Evolutionary conservation across 2,888 invertebrate genomes (phyloP).

Genomic region (Lucinisca nassula): DNA sequence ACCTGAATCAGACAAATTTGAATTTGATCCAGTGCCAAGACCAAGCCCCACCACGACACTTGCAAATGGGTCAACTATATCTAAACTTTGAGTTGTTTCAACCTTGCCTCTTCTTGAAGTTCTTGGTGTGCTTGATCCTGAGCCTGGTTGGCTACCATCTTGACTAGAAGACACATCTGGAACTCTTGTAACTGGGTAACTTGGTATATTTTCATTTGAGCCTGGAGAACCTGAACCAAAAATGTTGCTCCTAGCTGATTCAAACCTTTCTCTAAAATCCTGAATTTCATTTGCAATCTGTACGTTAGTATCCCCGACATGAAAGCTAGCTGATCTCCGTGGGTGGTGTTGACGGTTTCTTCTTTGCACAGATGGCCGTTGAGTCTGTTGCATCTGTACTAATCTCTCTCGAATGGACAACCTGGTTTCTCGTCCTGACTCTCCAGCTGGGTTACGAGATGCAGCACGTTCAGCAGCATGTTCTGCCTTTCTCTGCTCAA

Average conservation of each 20-base stretch:
- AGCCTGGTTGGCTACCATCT: constrained; percentile 10
- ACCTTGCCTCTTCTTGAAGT: constrained; percentile 15
- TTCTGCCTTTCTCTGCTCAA: constrained; percentile 62
- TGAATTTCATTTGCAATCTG: constrained; percentile 24
- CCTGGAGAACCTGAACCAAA: constrained; percentile 42
- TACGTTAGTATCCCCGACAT: constrained; percentile 28
- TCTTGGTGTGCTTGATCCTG: constrained; percentile 47
- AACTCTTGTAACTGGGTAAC: not conserved
- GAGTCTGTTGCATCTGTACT: not conserved
- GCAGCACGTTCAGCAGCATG: constrained; percentile 25
- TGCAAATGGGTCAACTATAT: not conserved
- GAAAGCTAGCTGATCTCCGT: constrained; percentile 39
- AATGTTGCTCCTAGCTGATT: constrained; percentile 41
- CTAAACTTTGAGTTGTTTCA: not conserved
- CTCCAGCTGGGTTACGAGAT: not conserved
- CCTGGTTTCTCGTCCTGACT: not conserved
- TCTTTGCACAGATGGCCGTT: not conserved
- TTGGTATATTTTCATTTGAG: constrained; percentile 47
- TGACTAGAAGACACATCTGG: not conserved
- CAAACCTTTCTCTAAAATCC: constrained; percentile 52
- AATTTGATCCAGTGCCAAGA: not conserved
- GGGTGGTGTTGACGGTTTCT: constrained; percentile 33
- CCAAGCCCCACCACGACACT: not conserved
- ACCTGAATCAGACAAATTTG: not conserved
- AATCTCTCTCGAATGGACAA: not conserved